phyloP scores from a whole-genome alignment of 2,113 vertebrate species.

The Pantherophis guttatus region DNA sequence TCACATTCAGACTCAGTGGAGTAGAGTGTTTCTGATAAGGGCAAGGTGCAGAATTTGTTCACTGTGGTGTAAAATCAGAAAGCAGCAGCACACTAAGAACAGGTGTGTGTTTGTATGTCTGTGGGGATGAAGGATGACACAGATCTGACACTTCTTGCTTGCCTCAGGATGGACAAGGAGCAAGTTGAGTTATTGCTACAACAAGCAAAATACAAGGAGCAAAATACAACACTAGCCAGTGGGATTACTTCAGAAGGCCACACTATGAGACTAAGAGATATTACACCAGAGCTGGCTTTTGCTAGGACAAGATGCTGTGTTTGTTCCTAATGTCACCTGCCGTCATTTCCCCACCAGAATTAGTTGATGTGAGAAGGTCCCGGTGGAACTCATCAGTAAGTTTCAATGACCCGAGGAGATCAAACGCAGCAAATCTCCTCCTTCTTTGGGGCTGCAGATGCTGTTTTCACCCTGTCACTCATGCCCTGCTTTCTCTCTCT shows the following conservation, averaged over 20 bases:
- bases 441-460: slow-evolving; percentile 51
- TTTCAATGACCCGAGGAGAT: slow-evolving; percentile 58
- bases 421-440: slow-evolving; percentile 60
- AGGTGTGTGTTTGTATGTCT: not conserved
- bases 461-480: slow-evolving; percentile 60
- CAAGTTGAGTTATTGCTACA: not conserved
- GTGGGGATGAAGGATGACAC: not conserved
- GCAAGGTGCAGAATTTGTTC: not conserved
- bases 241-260: not conserved
- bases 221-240: not conserved
- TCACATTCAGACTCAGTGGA: not conserved
- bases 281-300: not conserved
- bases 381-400: slow-evolving; percentile 55
- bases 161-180: not conserved
- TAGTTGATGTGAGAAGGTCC: slow-evolving; percentile 25
- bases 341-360: not conserved
- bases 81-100: not conserved
- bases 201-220: not conserved
- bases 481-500: slow-evolving; percentile 58
- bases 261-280: not conserved
- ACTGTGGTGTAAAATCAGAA: not conserved
- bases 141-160: not conserved
- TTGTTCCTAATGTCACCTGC: not conserved
- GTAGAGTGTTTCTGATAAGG: not conserved
- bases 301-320: not conserved